These are phyloP conservation scores for Noctilio leporinus DNA, from an alignment of 2,113 vertebrate genomes.

Conservation along the genomic window DNA sequence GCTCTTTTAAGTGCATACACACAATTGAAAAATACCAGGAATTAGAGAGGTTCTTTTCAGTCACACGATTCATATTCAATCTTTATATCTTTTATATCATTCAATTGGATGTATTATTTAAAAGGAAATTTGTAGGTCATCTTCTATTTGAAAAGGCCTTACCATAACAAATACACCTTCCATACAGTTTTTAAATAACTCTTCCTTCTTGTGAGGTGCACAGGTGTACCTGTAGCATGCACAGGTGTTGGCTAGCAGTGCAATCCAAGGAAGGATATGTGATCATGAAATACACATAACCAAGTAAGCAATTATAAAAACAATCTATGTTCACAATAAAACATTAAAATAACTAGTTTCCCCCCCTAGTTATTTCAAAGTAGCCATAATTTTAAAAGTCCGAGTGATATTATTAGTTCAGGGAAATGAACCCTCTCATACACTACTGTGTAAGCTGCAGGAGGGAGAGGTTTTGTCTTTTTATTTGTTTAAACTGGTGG, in stretches of 20 bases:
- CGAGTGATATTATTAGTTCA: background rate
- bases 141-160: background rate
- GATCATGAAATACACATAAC: background rate
- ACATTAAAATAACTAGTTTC: background rate
- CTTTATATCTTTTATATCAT: background rate
- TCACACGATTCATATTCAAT: background rate
- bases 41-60: background rate
- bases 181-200: background rate
- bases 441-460: background rate
- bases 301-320: background rate
- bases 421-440: background rate
- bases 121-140: background rate
- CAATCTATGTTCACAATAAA: background rate
- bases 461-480: background rate
- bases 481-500: background rate
- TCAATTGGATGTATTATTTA: background rate
- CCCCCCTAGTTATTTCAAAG: background rate
- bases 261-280: background rate
- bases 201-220: background rate
- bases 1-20: background rate
- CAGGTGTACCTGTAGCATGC: no score
- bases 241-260: background rate
- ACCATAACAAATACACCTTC: background rate
- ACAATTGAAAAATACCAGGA: background rate
- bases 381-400: background rate